Percentiles rank a stretch among this genome's conserved stretches.
Conservation (phyloP, 2,113 vertebrate genomes). For the Hirundichthys speculiger region DNA sequence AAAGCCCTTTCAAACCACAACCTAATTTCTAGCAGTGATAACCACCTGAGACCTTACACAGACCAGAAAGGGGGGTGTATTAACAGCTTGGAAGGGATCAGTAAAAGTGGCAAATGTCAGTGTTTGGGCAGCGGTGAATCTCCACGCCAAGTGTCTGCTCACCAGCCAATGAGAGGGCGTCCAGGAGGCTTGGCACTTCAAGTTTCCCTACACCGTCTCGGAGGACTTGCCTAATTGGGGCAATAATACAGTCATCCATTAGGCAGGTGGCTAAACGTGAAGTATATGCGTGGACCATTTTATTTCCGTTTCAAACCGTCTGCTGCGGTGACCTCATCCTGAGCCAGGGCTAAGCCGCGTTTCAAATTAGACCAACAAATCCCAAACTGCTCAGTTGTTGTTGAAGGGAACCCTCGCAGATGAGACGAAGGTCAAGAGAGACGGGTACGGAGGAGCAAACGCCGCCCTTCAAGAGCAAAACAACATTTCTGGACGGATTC, state of each 20-base stretch:
- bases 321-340: conserved; percentile 20
- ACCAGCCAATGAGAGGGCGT: neutral
- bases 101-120: conserved; percentile 54
- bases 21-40: conserved; percentile 43
- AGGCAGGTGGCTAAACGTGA: conserved; percentile 3
- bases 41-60: conserved; percentile 49
- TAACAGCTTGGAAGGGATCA: conserved; percentile 49
- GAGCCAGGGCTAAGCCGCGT: conserved; percentile 2
- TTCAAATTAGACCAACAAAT: conserved; percentile 11
- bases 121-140: conserved; percentile 45
- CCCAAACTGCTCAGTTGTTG: neutral
- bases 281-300: conserved; percentile 12
- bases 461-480: conserved; percentile 3
- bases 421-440: neutral
- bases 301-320: conserved; percentile 12
- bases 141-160: too few species aligned
- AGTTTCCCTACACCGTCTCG: neutral
- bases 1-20: conserved; percentile 53
- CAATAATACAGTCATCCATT: conserved; percentile 7
- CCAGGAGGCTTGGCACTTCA: conserved; percentile 1
- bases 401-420: neutral
- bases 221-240: conserved; percentile 3
- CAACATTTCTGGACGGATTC: neutral
- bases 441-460: neutral
- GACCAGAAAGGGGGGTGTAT: conserved; percentile 35